Percentiles rank a stretch among this genome's conserved stretches.
Evolutionary conservation across 2,888 invertebrate genomes (phyloP).

Genomic region (Agrochola lota): DNA sequence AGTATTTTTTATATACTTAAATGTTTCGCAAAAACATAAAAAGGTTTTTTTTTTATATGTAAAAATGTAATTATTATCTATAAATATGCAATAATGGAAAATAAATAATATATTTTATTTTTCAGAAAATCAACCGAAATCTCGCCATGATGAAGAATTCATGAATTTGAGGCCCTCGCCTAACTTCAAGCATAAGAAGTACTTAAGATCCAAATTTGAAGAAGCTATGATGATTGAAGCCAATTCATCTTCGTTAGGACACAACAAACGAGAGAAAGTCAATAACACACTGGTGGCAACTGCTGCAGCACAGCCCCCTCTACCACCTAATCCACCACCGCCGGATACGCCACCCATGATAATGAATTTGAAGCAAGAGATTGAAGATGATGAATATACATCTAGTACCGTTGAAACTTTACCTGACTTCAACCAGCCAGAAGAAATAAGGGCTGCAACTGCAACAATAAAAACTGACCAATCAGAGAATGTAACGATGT

Average conservation of each 20-base stretch:
- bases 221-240: constrained; percentile 59
- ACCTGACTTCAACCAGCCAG: constrained; percentile 22
- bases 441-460: neutral
- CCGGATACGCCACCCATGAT: constrained; percentile 65
- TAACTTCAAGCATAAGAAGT: constrained; percentile 83
- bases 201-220: constrained; percentile 76
- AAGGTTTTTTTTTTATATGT: too few relatives aligned
- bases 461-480: constrained; percentile 38
- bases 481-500: constrained; percentile 69
- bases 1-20: too few relatives aligned
- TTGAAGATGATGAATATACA: constrained; percentile 70
- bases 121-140: constrained; percentile 41
- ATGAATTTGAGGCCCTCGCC: constrained; percentile 79
- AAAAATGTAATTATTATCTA: too few relatives aligned
- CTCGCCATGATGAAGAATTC: constrained; percentile 71
- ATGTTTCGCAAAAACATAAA: too few relatives aligned
- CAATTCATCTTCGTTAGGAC: neutral
- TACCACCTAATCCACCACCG: constrained; percentile 77
- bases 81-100: too few relatives aligned
- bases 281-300: constrained; percentile 2
- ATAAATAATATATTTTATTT: neutral
- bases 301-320: constrained; percentile 71
- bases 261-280: constrained; percentile 31
- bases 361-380: constrained; percentile 71
- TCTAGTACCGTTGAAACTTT: neutral